Percentiles rank a stretch among this genome's conserved stretches.
phyloP scores from a whole-genome alignment of 1,140 invertebrate species.

The Drosophila sturtevanti region DNA sequence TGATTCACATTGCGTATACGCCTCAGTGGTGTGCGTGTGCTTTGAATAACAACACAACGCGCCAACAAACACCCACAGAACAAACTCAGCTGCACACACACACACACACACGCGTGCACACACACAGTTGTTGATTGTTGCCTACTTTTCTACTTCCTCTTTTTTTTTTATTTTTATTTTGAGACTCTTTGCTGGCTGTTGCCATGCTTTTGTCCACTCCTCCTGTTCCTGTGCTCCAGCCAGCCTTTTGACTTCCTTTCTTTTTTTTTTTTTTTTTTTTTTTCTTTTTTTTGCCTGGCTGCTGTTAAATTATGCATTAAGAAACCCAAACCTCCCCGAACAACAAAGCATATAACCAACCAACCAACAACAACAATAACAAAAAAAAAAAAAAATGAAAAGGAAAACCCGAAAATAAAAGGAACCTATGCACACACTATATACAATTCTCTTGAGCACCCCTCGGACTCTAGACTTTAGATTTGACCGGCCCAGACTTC shows the following conservation, averaged over 20 bases:
- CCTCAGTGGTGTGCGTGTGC: constrained; percentile 62
- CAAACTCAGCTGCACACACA: neutral
- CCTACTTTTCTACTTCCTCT: constrained; percentile 59
- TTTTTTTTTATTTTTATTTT: constrained; percentile 18
- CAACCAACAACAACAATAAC: neutral
- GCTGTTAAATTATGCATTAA: constrained; percentile 81
- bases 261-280: neutral
- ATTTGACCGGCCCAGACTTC: constrained; percentile 31
- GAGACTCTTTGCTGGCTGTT: neutral
- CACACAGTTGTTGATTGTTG: constrained; percentile 72
- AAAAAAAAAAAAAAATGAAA: constrained; percentile 37
- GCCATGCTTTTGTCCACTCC: constrained; percentile 7
- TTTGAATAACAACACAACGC: constrained; percentile 72
- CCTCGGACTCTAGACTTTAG: constrained; percentile 28
- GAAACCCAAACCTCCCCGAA: constrained; percentile 35
- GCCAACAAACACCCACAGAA: neutral
- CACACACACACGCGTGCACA: neutral
- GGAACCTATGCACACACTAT: constrained; percentile 27
- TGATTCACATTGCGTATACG: constrained; percentile 57
- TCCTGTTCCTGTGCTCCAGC: neutral
- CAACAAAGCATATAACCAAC: constrained; percentile 10
- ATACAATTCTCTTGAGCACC: constrained; percentile 24
- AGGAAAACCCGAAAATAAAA: too few species aligned
- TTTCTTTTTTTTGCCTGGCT: constrained; percentile 28
- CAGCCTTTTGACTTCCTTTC: neutral